These are phyloP conservation scores for Enteromius argenteus DNA, from an alignment of 2,797 vertebrate genomes.

Conservation along the genomic window DNA sequence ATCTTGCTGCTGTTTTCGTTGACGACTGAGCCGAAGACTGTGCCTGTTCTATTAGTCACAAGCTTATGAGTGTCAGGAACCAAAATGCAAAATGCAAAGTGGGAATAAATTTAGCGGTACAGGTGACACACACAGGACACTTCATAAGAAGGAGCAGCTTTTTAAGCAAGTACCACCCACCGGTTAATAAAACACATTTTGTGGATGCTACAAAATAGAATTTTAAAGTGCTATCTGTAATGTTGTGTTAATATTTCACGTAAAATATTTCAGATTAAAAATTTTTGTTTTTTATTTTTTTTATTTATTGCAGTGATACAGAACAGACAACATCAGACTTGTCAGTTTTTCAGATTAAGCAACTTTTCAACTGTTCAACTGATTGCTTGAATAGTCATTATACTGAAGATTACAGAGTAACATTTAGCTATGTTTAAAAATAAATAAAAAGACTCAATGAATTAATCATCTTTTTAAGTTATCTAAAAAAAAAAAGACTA, in stretches of 20 bases:
- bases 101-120: not conserved
- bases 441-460: not conserved
- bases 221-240: no score
- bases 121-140: not conserved
- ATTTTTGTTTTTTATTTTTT: no score
- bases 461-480: no score
- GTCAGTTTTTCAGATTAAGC: not conserved
- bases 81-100: not conserved
- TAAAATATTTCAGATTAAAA: no score
- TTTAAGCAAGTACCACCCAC: not conserved
- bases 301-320: not conserved
- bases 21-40: not conserved
- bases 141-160: constrained; percentile 2
- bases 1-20: not conserved
- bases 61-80: not conserved
- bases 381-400: not conserved
- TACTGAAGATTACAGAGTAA: not conserved
- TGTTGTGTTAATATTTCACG: no score
- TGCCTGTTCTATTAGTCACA: not conserved
- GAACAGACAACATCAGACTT: not conserved
- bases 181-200: not conserved
- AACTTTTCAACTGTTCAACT: not conserved
- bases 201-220: not conserved
- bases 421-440: not conserved
- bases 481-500: no score